A percentile compares a stretch with the other conserved stretches of the same genome.
These are phyloP conservation scores for Elachura formosa DNA, from an alignment of 2,113 vertebrate genomes.

Conservation along the genomic window DNA sequence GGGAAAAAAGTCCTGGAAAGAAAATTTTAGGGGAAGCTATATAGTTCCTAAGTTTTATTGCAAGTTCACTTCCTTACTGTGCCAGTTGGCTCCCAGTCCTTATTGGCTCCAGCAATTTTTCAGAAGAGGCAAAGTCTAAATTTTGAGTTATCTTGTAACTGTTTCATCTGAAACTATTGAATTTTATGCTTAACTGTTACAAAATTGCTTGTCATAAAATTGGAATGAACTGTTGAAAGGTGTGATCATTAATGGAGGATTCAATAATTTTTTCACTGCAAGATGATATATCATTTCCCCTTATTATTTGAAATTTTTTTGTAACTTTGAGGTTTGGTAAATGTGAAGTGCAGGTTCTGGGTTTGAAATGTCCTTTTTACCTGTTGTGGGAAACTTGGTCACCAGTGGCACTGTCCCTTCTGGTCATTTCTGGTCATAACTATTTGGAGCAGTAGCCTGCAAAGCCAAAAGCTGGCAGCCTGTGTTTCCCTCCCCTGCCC, in stretches of 20 bases:
- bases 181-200: neutral
- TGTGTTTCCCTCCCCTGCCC: neutral
- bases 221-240: neutral
- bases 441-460: neutral
- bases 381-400: neutral
- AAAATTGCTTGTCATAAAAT: neutral
- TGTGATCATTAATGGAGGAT: accelerated
- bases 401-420: neutral
- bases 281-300: neutral
- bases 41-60: neutral
- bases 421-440: neutral
- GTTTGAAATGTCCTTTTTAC: neutral
- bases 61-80: accelerated
- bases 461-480: neutral
- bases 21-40: neutral
- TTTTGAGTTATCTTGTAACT: neutral
- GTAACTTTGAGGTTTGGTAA: neutral
- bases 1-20: no score
- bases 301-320: neutral
- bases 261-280: neutral
- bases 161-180: neutral
- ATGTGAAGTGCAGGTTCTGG: neutral
- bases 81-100: neutral
- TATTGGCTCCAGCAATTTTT: neutral
- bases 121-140: neutral